Conservation (phyloP, 2,888 invertebrate species). For the Vesta saturnalis region DNA sequence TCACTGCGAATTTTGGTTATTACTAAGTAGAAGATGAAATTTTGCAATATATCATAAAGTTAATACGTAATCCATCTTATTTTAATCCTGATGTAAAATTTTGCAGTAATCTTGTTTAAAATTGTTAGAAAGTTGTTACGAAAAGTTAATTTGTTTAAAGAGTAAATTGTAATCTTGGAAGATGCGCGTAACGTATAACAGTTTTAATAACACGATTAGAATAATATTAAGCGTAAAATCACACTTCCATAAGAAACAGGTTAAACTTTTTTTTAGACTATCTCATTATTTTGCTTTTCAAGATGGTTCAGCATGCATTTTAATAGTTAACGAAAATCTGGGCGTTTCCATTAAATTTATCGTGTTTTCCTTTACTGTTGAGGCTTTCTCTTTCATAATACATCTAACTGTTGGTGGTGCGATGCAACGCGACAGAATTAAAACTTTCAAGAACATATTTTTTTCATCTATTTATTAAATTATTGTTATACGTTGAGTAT, state of each 20-base stretch:
- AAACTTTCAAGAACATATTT: too few species aligned
- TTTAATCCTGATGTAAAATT: slow-evolving; percentile 1
- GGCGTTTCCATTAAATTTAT: too few species aligned
- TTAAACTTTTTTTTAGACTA: background rate
- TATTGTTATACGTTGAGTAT: too few species aligned
- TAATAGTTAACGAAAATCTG: too few species aligned
- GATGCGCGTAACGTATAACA: background rate
- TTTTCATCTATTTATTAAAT: too few species aligned
- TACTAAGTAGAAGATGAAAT: background rate
- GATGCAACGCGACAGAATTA: too few species aligned
- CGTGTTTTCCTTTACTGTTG: too few species aligned
- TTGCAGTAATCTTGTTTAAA: background rate
- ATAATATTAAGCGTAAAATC: background rate
- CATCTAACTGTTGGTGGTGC: too few species aligned
- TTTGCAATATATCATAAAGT: background rate
- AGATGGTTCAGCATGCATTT: too few species aligned
- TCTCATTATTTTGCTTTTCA: background rate
- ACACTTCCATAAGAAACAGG: background rate
- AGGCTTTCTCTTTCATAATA: background rate
- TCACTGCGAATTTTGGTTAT: background rate
- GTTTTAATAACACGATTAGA: slow-evolving; percentile 3
- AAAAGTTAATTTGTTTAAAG: slow-evolving; percentile 4
- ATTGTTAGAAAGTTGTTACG: slow-evolving; percentile 1
- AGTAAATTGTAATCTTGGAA: slow-evolving; percentile 1
- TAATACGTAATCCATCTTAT: background rate